phyloP scores from a whole-genome alignment of 2,113 vertebrate genomes.

The Progne subis region DNA sequence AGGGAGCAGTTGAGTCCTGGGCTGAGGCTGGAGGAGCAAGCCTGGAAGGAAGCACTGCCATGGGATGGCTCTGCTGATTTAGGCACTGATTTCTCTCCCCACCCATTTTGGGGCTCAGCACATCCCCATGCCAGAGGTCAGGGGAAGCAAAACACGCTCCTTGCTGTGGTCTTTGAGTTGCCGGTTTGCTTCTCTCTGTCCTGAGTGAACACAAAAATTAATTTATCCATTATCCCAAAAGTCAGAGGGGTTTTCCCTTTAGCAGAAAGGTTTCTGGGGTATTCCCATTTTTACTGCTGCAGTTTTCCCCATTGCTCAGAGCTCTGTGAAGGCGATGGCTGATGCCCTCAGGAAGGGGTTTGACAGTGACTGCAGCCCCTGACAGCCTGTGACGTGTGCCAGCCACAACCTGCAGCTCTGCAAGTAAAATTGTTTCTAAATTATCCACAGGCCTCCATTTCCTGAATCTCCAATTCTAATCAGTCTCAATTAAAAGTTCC shows the following conservation, averaged over 20 bases:
- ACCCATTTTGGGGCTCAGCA: neutral
- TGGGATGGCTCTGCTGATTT: neutral
- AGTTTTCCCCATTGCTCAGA: neutral
- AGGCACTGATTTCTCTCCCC: neutral
- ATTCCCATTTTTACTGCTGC: neutral
- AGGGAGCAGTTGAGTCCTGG: neutral
- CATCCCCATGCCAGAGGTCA: neutral
- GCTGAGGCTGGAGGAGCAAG: neutral
- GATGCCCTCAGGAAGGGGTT: neutral
- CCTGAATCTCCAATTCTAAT: neutral
- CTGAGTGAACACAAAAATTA: neutral
- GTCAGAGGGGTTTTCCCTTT: neutral
- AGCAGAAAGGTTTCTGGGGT: neutral
- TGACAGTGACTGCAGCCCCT: neutral
- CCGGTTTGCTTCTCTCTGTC: neutral
- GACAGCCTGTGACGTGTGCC: neutral
- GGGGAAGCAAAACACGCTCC: fast-evolving
- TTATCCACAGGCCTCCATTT: neutral
- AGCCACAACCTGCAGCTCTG: neutral
- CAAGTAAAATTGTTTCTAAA: neutral
- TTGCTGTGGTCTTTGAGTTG: neutral
- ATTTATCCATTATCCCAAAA: neutral
- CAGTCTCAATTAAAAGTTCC: neutral
- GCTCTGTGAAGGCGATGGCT: neutral
- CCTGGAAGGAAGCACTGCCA: neutral